Evolutionary conservation across 1,140 invertebrate species (phyloP).

Genomic region (Brachionus koreanus): DNA sequence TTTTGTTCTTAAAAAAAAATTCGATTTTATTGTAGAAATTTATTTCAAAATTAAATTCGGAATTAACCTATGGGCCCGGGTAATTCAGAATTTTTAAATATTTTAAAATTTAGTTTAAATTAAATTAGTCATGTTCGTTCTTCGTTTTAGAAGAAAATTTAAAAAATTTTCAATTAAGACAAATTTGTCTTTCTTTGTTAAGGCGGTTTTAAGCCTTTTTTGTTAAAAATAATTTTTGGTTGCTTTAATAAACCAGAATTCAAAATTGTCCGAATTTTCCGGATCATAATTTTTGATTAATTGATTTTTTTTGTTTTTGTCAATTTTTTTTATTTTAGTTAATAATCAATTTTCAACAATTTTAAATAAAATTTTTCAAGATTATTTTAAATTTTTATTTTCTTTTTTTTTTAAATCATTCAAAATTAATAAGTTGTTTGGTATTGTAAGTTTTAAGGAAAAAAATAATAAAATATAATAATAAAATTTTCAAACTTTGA

Average conservation of each 20-base stretch:
- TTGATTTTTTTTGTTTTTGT: background rate
- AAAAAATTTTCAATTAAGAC: background rate
- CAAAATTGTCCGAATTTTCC: background rate
- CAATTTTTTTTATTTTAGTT: background rate
- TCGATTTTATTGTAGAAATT: conserved; percentile 7
- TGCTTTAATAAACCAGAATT: background rate
- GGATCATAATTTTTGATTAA: background rate
- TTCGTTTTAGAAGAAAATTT: conserved; percentile 2
- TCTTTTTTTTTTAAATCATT: background rate
- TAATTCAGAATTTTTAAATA: background rate
- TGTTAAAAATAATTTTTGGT: background rate
- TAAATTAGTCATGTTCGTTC: background rate
- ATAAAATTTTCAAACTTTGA: too few species aligned
- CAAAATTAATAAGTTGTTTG: too few species aligned
- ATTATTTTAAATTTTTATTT: background rate
- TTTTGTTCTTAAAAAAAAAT: background rate
- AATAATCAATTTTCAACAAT: background rate
- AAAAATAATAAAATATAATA: too few species aligned
- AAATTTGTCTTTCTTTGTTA: background rate
- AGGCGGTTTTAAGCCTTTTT: background rate
- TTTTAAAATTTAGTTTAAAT: background rate
- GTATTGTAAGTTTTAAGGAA: too few species aligned
- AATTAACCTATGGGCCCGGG: conserved; percentile 7
- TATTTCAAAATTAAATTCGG: background rate
- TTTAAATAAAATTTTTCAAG: background rate